Base-by-base conservation (phyloP, 2,888 invertebrate genomes). In the Drosophila sordidapex region DNA sequence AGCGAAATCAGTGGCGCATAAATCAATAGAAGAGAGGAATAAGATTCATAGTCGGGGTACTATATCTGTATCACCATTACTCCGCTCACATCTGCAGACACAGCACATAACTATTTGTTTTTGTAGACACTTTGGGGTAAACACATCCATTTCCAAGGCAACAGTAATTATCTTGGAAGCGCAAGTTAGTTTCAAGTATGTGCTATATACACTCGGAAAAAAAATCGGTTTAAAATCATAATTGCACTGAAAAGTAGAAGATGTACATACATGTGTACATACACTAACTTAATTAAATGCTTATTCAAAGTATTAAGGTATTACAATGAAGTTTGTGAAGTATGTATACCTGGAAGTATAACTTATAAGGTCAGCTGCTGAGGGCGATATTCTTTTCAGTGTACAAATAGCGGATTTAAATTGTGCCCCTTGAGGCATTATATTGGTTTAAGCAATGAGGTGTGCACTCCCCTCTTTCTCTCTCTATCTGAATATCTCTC, bases 121-220 rank as follows among this genome's bases (percentile, higher is more conserved):
- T 13, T n/a, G 46, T 25, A 15, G 35, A 52, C 40, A 18, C 27
- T 57, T 63, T 59, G 21, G 36, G 21, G 7, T 7, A 43, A 52
- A 48, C 70, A 29, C 54, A 57, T 54, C 59, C 48, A 38, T 36
- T 33, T 35, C 49, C 25, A n/a, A 36, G 62, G 33, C 59, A 52
- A 59, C 52, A 54, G 46, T 62, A 80, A 80, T 76, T 76, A 70
- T 59, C 35, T 27, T 38, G 33, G 49, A 57, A 58, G 40, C 49
- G 60, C 48, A 74, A 60, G 48, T 27, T 27, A 15, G 11, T 33
- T 63, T 25, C 13, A 60, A 59, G 56, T 54, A 10, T 53, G 40
- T 48, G 56, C 51, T 31, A n/a, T 10, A 31, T 21, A 29, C 13
- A 38, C n/a, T 33, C n/a, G 2, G 2, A 11, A 2, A 11, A 43